Evolutionary conservation across 1,140 invertebrate genomes (phyloP).

Genomic region (Zaprionus inermis): DNA sequence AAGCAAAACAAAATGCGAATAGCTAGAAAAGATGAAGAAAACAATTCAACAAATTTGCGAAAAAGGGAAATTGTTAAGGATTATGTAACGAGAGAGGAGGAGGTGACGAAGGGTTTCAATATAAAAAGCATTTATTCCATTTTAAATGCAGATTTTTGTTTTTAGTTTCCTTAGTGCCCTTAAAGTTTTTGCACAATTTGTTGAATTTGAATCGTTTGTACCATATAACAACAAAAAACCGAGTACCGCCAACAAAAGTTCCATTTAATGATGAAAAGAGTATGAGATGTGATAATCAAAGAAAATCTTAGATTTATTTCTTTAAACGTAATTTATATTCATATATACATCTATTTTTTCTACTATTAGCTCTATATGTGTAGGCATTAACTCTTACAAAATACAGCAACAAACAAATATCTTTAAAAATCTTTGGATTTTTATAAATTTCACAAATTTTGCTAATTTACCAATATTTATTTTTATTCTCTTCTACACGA

Average conservation of each 20-base stretch:
- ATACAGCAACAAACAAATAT: constrained; percentile 31
- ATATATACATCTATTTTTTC: constrained; percentile 45
- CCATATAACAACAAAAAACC: constrained; percentile 36
- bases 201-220: constrained; percentile 50
- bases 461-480: constrained; percentile 79
- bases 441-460: constrained; percentile 51
- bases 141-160: constrained; percentile 66
- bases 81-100: constrained; percentile 1
- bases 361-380: constrained; percentile 58
- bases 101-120: constrained; percentile 55
- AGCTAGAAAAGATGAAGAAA: constrained; percentile 27
- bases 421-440: constrained; percentile 56
- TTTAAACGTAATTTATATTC: constrained; percentile 34
- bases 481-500: constrained; percentile 83
- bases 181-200: constrained; percentile 53
- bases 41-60: constrained; percentile 42
- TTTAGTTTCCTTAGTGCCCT: constrained; percentile 20
- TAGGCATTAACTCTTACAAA: constrained; percentile 60
- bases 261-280: constrained; percentile 77
- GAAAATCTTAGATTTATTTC: constrained; percentile 39
- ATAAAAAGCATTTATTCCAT: constrained; percentile 76
- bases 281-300: constrained; percentile 57
- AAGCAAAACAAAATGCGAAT: constrained; percentile 18
- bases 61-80: constrained; percentile 20
- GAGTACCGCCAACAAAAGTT: constrained; percentile 76